phyloP scores from a whole-genome alignment of 1,140 invertebrate genomes.

The Pseudomyrmex cubaensis region DNA sequence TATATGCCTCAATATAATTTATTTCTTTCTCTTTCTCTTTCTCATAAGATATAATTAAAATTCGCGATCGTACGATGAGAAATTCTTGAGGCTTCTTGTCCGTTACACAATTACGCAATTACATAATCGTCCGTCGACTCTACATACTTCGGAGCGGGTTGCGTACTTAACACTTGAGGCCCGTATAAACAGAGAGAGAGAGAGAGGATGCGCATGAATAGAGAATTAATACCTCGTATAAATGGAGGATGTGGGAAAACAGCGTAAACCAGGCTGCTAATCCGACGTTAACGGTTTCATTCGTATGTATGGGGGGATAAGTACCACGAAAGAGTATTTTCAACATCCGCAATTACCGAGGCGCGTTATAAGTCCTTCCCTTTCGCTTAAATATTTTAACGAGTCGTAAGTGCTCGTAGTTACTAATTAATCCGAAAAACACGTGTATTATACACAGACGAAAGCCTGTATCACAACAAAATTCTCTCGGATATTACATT shows the following conservation, averaged over 20 bases:
- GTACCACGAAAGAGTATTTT: slow-evolving; percentile 19
- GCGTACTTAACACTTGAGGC: slow-evolving; percentile 50
- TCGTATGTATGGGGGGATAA: slow-evolving; percentile 32
- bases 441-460: background rate
- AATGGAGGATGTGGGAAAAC: slow-evolving; percentile 55
- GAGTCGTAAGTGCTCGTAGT: slow-evolving; percentile 22
- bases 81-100: slow-evolving; percentile 16
- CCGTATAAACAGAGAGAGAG: slow-evolving; percentile 26
- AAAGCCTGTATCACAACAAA: background rate
- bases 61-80: slow-evolving; percentile 6
- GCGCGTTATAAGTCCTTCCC: slow-evolving; percentile 29
- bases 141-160: slow-evolving; percentile 14
- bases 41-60: slow-evolving; percentile 28
- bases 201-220: slow-evolving; percentile 50
- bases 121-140: slow-evolving; percentile 46
- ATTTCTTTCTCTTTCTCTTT: background rate
- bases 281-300: slow-evolving; percentile 51
- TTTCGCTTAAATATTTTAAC: slow-evolving; percentile 14
- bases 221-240: slow-evolving; percentile 57
- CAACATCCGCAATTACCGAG: slow-evolving; percentile 37
- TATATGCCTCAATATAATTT: background rate
- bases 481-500: background rate
- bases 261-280: slow-evolving; percentile 52
- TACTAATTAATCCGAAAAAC: slow-evolving; percentile 30
- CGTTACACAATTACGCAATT: slow-evolving; percentile 55